Evolutionary conservation across 1,140 invertebrate genomes (phyloP), one percentile per base, ranked within the genome.

Genomic region (Branchinecta lynchi): DNA sequence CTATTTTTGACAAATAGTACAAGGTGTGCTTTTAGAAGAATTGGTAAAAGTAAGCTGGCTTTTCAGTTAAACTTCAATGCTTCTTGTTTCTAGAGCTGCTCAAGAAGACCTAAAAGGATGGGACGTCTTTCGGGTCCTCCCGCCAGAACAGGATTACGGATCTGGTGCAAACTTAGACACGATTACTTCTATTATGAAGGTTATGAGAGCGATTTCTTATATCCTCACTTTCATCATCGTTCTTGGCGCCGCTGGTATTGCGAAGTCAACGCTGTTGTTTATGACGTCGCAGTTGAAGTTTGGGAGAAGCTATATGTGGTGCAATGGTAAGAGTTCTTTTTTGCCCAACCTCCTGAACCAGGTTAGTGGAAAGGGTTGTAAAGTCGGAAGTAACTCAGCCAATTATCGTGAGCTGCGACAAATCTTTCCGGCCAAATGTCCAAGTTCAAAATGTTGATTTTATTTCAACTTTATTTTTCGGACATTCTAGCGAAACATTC

Each of bases 101-200:
- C 32, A 32, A 32, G 32, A 32, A 32, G 32, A 32, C 32, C 32
- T 32, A 32, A 78, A 78, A 75, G 73, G 72, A 66, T 81, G 80
- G 80, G 80, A 81, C 69, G 76, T 79, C 7, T 81, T 81, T 72
- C 74, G 78, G 46, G 73, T 74, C 7, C 73, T 77, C 15, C 79
- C 78, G 17, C 77, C 77, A 15, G 76, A 79, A 60, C 75, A 79
- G 43, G 76, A 78, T 45, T 75, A 75, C 17, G 76, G 75, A 15
- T 74, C 76, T 0, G 70, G 72, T 32, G 75, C 73, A 67, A 75
- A 76, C 67, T 72, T 75, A 70, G 74, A 69, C 46, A 72, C 72
- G 45, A 72, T 77, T 12, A 72, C 75, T 15, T 66, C 75, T 15
- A 73, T 73, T 46, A 73, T 80, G 20, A 77, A 76, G 71, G 69